phyloP scores from a whole-genome alignment of 2,888 invertebrate genomes.

The Drosophila helvetica region DNA sequence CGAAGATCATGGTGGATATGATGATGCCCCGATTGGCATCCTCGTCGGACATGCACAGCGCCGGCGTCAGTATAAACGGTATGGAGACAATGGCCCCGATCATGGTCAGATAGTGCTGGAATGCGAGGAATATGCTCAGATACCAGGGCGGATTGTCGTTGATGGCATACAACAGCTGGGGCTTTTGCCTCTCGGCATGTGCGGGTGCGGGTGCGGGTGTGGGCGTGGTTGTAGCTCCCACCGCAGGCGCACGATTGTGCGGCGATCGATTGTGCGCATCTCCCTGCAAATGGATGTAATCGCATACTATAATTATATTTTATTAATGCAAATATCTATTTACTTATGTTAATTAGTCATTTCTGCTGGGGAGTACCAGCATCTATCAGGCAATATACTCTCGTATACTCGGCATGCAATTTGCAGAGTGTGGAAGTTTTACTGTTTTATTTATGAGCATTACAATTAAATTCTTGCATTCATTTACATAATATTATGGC shows the following conservation, averaged over 20 bases:
- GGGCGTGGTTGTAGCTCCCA: conserved; percentile 17
- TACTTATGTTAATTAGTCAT: conserved; percentile 60
- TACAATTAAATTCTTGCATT: conserved; percentile 46
- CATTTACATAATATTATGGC: conserved; percentile 53
- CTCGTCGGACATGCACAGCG: conserved; percentile 90
- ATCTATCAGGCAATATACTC: conserved; percentile 16
- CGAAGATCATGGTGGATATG: conserved; percentile 92
- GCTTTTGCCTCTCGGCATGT: conserved; percentile 68
- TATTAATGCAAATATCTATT: conserved; percentile 51
- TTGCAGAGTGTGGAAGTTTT: conserved; percentile 16
- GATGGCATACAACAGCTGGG: conserved; percentile 87
- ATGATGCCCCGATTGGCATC: conserved; percentile 90
- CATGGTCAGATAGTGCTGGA: conserved; percentile 94
- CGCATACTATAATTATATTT: conserved; percentile 30
- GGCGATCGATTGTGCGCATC: conserved; percentile 37
- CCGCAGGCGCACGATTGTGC: conserved; percentile 25
- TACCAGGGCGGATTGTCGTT: conserved; percentile 94
- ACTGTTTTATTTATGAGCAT: conserved; percentile 38
- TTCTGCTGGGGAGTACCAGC: conserved; percentile 2
- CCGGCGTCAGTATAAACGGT: conserved; percentile 92
- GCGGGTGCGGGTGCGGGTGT: conserved; percentile 16
- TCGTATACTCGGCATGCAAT: conserved; percentile 1
- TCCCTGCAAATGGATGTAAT: conserved; percentile 29
- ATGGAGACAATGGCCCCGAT: conserved; percentile 93
- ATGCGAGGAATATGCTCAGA: conserved; percentile 91